Conservation (phyloP, 2,113 vertebrate genomes). For the Tylochromis polylepis region DNA sequence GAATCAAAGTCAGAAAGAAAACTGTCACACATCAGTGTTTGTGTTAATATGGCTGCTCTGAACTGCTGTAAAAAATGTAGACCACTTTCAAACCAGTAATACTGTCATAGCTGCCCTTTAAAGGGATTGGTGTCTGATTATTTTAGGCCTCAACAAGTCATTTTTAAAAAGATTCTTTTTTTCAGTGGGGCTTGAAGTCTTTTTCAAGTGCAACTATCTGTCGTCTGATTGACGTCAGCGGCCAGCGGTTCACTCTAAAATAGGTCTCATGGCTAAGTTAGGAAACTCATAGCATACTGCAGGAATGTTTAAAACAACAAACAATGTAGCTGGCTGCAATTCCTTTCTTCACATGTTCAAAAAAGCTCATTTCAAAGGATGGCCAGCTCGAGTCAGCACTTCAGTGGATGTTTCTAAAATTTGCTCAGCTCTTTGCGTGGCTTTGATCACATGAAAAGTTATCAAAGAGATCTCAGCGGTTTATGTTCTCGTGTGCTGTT, state of each 20-base stretch:
- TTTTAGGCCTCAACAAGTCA: constrained; percentile 15
- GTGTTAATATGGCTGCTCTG: neutral
- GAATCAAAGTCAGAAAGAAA: neutral
- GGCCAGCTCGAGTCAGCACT: constrained; percentile 25
- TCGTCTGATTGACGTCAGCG: constrained; percentile 68
- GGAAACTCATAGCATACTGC: constrained; percentile 59
- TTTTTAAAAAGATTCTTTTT: neutral
- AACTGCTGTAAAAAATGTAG: neutral
- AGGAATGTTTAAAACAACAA: constrained; percentile 73
- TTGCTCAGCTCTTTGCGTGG: constrained; percentile 6
- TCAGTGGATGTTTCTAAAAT: constrained; percentile 23
- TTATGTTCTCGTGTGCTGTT: constrained; percentile 31
- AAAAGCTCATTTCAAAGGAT: constrained; percentile 30
- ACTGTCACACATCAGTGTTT: neutral
- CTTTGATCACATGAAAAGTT: constrained; percentile 45
- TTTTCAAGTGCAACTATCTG: constrained; percentile 46
- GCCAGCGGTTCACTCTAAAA: constrained; percentile 65
- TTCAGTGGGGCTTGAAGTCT: constrained; percentile 37
- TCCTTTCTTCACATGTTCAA: constrained; percentile 49
- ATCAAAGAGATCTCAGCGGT: constrained; percentile 34
- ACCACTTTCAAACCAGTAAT: neutral
- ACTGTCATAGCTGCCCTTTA: neutral
- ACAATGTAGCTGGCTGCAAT: constrained; percentile 53
- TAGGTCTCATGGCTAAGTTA: constrained; percentile 72
- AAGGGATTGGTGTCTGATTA: neutral